A percentile compares a stretch with the other conserved stretches of the same genome.
Conservation (phyloP, 2,888 invertebrate genomes). For the Tortricodes alternella region DNA sequence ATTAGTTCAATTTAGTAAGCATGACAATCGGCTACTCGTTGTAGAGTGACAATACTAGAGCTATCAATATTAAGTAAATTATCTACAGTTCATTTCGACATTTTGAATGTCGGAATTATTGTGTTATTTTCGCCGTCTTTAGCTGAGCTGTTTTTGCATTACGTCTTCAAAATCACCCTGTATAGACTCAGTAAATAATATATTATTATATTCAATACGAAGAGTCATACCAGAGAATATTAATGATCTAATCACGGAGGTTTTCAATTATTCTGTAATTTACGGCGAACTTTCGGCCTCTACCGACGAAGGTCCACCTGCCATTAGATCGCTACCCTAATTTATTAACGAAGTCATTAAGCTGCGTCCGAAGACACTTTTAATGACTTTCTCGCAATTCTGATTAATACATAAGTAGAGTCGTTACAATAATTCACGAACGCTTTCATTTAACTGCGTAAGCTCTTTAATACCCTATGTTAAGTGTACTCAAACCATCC, state of each 20-base stretch:
- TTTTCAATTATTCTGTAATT: slow-evolving; percentile 25
- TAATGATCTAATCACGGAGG: slow-evolving; percentile 14
- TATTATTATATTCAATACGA: not conserved
- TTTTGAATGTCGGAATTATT: too few species aligned
- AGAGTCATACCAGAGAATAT: not conserved
- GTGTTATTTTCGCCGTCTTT: too few species aligned
- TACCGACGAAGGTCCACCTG: slow-evolving; percentile 36
- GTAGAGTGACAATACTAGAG: too few species aligned
- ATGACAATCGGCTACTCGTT: too few species aligned
- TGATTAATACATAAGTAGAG: slow-evolving; percentile 35
- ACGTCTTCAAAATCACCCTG: too few species aligned
- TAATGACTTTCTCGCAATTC: slow-evolving; percentile 42
- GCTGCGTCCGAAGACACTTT: slow-evolving; percentile 40
- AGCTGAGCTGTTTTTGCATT: too few species aligned
- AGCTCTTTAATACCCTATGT: too few species aligned
- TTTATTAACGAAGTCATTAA: slow-evolving; percentile 58
- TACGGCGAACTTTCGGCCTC: slow-evolving; percentile 11
- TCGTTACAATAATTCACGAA: slow-evolving; percentile 13
- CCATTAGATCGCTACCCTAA: slow-evolving; percentile 44
- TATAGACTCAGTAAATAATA: too few species aligned
- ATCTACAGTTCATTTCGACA: too few species aligned
- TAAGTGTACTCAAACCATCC: too few species aligned
- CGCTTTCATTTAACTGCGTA: not conserved
- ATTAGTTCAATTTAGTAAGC: too few species aligned
- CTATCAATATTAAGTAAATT: too few species aligned